Conservation (phyloP, 2,113 vertebrate species). For the Vanacampus margaritifer region DNA sequence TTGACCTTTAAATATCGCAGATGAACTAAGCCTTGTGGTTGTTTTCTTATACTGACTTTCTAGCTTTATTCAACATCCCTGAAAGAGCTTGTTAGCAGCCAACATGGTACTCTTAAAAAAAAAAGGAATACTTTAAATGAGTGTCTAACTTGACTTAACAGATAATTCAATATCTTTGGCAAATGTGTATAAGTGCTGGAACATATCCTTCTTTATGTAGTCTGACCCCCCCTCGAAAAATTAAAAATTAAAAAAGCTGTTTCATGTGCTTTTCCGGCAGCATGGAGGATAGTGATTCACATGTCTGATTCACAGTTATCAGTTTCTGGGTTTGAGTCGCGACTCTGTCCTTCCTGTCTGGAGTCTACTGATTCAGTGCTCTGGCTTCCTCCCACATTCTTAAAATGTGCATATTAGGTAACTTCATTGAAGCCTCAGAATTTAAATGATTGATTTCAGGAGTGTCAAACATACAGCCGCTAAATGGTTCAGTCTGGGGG, state of each 20-base stretch:
- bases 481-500: too few species aligned
- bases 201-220: neutral
- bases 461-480: too few species aligned
- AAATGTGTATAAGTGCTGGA: conserved; percentile 23
- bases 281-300: neutral
- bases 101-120: neutral
- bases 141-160: neutral
- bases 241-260: neutral
- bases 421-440: too few species aligned
- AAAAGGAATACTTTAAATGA: neutral
- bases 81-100: conserved; percentile 28
- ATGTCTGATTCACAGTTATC: neutral
- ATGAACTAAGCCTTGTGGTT: neutral
- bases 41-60: conserved; percentile 9
- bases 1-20: conserved; percentile 23
- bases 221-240: neutral
- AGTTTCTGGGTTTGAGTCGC: neutral
- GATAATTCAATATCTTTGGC: conserved; percentile 44
- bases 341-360: neutral
- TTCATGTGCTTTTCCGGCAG: neutral
- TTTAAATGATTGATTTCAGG: too few species aligned
- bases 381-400: too few species aligned
- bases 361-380: neutral
- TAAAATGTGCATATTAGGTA: too few species aligned
- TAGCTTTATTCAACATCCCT: conserved; percentile 5